phyloP scores from a whole-genome alignment of 2,888 invertebrate species.

The Trimorus sp. region DNA sequence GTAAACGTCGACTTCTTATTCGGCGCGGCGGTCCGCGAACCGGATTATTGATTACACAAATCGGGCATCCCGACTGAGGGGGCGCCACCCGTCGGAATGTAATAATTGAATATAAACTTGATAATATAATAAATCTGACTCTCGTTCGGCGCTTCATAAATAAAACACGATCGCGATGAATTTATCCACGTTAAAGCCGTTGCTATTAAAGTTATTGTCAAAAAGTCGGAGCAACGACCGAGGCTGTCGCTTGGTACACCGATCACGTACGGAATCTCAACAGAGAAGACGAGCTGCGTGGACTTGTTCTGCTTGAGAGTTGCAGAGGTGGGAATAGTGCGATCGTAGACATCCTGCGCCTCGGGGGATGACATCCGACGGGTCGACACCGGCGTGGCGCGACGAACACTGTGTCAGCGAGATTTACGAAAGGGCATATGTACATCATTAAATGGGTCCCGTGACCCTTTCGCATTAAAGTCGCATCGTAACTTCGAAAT shows the following conservation, averaged over 20 bases:
- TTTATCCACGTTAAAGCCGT: slow-evolving; percentile 1
- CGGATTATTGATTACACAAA: no score
- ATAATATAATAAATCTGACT: not conserved
- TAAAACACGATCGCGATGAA: no score
- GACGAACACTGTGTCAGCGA: slow-evolving; percentile 53
- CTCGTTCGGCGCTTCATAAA: not conserved
- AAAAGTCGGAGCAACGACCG: slow-evolving; percentile 12
- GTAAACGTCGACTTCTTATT: no score
- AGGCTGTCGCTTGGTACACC: slow-evolving; percentile 16
- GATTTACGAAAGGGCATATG: slow-evolving; percentile 59
- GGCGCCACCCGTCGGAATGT: not conserved
- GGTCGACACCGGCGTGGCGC: slow-evolving; percentile 36
- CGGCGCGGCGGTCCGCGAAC: no score
- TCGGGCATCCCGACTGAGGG: no score
- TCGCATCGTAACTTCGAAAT: slow-evolving; percentile 39
- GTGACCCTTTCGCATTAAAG: slow-evolving; percentile 44
- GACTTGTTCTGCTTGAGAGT: slow-evolving; percentile 47
- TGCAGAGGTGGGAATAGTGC: slow-evolving; percentile 51
- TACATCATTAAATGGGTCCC: slow-evolving; percentile 54
- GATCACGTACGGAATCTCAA: slow-evolving; percentile 54
- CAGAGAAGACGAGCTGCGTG: slow-evolving; percentile 44
- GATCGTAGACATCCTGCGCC: slow-evolving; percentile 39
- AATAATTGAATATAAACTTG: slow-evolving; percentile 6
- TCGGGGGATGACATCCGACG: slow-evolving; percentile 45
- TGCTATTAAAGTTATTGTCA: slow-evolving; percentile 4